phyloP scores from a whole-genome alignment of 64 coral and sea anemone genomes.

The Catalaphyllia jardinei region DNA sequence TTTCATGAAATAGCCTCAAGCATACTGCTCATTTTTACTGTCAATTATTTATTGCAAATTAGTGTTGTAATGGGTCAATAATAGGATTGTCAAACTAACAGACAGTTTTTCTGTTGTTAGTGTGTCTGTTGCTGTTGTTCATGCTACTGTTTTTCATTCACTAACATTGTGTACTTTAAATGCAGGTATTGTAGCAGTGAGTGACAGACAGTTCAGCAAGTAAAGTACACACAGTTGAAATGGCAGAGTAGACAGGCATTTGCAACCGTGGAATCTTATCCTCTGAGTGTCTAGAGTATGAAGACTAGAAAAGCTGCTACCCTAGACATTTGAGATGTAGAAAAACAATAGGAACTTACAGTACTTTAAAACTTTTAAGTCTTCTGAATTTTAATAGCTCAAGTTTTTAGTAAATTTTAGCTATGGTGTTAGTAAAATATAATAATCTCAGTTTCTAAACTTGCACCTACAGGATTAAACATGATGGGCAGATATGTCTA shows the following conservation, averaged over 20 bases:
- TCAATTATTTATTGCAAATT: background rate
- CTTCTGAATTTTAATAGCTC: background rate
- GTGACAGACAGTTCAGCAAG: slow-evolving; percentile 36
- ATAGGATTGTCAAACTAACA: too few relatives aligned
- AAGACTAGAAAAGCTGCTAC: background rate
- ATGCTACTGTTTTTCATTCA: background rate
- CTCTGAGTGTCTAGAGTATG: slow-evolving; percentile 14
- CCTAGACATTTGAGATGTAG: slow-evolving; percentile 4
- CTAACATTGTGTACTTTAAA: slow-evolving; percentile 47
- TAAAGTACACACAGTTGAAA: slow-evolving; percentile 1
- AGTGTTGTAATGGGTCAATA: too few relatives aligned
- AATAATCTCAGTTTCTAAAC: background rate
- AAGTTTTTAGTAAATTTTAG: background rate
- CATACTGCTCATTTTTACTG: background rate
- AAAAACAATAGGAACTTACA: background rate
- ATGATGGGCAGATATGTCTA: too few relatives aligned
- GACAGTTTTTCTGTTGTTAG: too few relatives aligned
- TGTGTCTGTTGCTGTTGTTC: too few relatives aligned
- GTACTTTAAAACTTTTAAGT: background rate
- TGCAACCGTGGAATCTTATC: background rate
- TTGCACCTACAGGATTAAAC: background rate
- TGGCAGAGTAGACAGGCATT: slow-evolving; percentile 41
- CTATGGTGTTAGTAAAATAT: background rate
- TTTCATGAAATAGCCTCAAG: background rate
- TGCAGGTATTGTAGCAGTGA: slow-evolving; percentile 40